phyloP scores from a whole-genome alignment of 1,140 invertebrate genomes.

The Drosophila kanapiae region DNA sequence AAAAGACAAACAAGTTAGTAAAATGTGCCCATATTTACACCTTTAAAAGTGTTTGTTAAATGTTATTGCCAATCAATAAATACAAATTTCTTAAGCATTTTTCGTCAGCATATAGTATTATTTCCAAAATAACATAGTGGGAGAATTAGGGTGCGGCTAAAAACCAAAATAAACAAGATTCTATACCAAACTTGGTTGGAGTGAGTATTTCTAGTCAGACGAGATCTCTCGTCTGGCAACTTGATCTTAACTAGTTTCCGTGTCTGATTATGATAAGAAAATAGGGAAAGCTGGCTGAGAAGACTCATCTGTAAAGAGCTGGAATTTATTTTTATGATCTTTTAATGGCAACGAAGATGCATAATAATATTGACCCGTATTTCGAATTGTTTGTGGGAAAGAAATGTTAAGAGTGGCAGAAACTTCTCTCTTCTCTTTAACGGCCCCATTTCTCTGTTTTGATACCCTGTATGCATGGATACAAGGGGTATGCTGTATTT shows the following conservation, averaged over 20 bases:
- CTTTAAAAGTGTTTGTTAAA: neutral
- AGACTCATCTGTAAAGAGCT: slow-evolving; percentile 1
- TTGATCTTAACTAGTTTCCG: slow-evolving; percentile 5
- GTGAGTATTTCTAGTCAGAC: neutral
- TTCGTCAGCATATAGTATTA: neutral
- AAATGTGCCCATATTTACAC: neutral
- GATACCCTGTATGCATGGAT: slow-evolving; percentile 2
- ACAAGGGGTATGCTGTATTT: neutral
- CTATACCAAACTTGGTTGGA: slow-evolving; percentile 7
- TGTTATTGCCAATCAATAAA: neutral
- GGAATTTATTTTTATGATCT: slow-evolving; percentile 13
- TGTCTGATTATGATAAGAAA: slow-evolving; percentile 13
- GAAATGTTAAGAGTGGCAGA: slow-evolving; percentile 6
- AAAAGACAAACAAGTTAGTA: neutral
- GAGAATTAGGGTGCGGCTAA: slow-evolving; percentile 5
- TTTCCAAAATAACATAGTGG: neutral
- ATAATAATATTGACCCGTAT: slow-evolving; percentile 27
- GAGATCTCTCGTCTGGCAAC: slow-evolving; percentile 9
- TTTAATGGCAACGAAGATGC: slow-evolving; percentile 7
- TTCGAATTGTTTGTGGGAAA: slow-evolving; percentile 6
- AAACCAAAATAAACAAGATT: slow-evolving; percentile 11
- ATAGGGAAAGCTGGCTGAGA: slow-evolving; percentile 9
- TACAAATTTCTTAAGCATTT: neutral
- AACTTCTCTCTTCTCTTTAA: neutral
- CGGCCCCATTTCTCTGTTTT: slow-evolving; percentile 12